These are phyloP conservation scores for Pachydiplax longipennis DNA, from an alignment of 2,888 invertebrate genomes.

Conservation along the genomic window DNA sequence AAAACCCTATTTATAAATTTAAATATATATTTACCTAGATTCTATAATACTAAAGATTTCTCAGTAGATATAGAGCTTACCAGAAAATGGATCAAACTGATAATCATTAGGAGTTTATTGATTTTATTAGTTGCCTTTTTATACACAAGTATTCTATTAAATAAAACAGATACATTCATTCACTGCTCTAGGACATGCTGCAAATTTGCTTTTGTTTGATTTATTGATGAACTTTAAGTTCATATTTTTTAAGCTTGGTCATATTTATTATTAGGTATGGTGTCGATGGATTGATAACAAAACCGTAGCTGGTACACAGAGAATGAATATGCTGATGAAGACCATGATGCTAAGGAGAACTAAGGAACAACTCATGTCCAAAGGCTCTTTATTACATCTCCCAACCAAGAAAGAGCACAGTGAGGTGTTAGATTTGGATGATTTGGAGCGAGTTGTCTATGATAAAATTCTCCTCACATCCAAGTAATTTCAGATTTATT, in stretches of 20 bases:
- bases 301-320: constrained; percentile 75
- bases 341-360: constrained; percentile 87
- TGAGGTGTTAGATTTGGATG: constrained; percentile 69
- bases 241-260: too few relatives aligned
- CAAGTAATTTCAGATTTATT: constrained; percentile 52
- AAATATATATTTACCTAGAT: too few relatives aligned
- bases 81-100: too few relatives aligned
- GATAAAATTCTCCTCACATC: constrained; percentile 67
- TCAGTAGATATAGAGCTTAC: too few relatives aligned
- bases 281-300: constrained; percentile 92
- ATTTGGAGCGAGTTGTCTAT: constrained; percentile 79
- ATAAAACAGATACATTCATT: too few relatives aligned
- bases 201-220: not conserved
- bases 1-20: too few relatives aligned
- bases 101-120: too few relatives aligned
- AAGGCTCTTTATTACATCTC: constrained; percentile 69
- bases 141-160: too few relatives aligned
- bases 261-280: constrained; percentile 71
- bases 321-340: constrained; percentile 85
- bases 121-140: too few relatives aligned
- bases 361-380: constrained; percentile 76
- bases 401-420: constrained; percentile 68
- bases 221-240: too few relatives aligned
- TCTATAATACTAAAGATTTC: too few relatives aligned
- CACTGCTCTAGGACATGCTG: too few relatives aligned